Base-by-base conservation (phyloP, 2,113 vertebrate species). In the Agelaius tricolor region DNA sequence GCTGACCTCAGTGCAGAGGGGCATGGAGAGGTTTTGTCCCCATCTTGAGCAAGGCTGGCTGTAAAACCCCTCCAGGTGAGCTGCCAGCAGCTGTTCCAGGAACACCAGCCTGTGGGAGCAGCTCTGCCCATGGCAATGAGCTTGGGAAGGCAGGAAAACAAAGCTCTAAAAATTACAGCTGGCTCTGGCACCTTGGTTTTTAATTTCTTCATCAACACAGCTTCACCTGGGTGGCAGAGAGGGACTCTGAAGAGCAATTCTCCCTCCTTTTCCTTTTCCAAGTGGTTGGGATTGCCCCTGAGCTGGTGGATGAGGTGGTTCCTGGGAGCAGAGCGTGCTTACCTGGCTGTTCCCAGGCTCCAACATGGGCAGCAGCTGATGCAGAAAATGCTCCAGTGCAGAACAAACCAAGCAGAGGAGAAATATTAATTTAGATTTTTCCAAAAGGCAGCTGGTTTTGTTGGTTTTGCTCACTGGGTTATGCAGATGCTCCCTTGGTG, bases 401-500 rank as follows among this genome's bases (percentile, higher is more conserved):
- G 62, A 87, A 37, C 66, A 93, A 91, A 90, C n/a, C 59, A 28
- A 73, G 62, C 41, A n/a, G 54, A 90, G 84, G 49, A 46, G 49
- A 93, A 90, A 88, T 8, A 54, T 5, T 31, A 44, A 82, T 79
- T 90, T 11, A 11, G 54, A 4, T 58, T 65, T 28, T 6, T 54
- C 55, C 10, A 2, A 59, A 87, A 91, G 61, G n/a, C 71, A 91
- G 47, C 62, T 79, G 81, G 37, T 61, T 86, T 59, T 93, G 84
- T 93, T 95, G 68, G 57, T 39, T 94, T 79, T 95, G 66, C 71
- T 93, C 62, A 49, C 41, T 66, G 54, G 27, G 30, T 54, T 59
- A 6, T 30, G 13, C 62, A 85, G 54, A 31, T 37, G 35, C 30
- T 87, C 43, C 33, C 19, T 16, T 4, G 39, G 33, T 24, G 30